Evolutionary conservation across 2,113 vertebrate genomes (phyloP), one percentile per base, ranked within the genome.

Genomic region (Myiagra hebetior): DNA sequence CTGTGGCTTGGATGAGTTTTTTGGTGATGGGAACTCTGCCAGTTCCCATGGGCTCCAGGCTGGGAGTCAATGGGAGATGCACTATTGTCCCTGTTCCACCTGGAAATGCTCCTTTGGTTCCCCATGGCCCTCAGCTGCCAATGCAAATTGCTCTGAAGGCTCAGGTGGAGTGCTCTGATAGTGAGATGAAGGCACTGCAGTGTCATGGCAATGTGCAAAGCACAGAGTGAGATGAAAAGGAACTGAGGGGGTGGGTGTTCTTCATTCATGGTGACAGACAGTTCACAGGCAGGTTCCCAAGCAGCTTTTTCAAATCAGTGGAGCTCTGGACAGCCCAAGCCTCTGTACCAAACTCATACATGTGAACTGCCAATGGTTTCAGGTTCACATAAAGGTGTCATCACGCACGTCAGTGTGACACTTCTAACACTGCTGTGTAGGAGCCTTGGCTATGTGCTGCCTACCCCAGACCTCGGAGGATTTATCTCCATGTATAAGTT

Each of bases 1-100:
- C 74, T 46, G 46, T 7, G 55, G 15, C 56, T 67, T 9, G 76
- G 30, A 9, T 6, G 35, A 21, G 44, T 17, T 13, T 14, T 50
- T 6, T 11, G 50, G 30, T 30, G 52, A 31, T 78, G 83, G 68
- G 52, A 93, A 42, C 50, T 63, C 33, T 30, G 74, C 8, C 37
- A 23, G 44, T 2, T 93, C 74, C 59, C 10, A 0, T 26, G 30
- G 42, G 55, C 46, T 87, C 26, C 49, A 33, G 75, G 33, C 42
- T 92, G 2, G 1, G 35, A 56, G 52, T 37, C 24, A n/a, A 2
- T 22, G 37, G 49, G 59, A 84, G 68, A 41, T 0, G 6, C 12
- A 18, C 37, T 44, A 4, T 3, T 78, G 73, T 72, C 42, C 64
- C 28, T 0, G 0, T 86, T 75, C 56, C 80, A 67, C 60, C 41